Base-by-base conservation (phyloP, 2,113 vertebrate species). In the Caretta caretta region DNA sequence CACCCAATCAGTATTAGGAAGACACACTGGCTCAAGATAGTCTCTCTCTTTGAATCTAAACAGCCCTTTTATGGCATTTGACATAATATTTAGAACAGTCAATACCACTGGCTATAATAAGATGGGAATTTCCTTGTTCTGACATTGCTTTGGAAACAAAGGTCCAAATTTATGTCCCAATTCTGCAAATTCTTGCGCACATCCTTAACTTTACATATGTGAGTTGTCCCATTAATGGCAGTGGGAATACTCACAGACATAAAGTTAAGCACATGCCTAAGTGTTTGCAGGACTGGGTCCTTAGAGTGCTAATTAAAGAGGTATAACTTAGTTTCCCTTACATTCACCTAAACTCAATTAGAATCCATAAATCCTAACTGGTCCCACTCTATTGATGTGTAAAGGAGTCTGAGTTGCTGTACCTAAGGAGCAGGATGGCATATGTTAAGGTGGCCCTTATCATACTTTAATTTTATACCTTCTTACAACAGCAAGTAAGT, bases 11-110 rank as follows among this genome's bases (percentile, higher is more conserved):
- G 51, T 31, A 93, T 54, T 90, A 86, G 80, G 17, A 42, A 92
- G 38, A 91, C n/a, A 54, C 1, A 72, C 29, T 46, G 57, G 8
- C 81, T 89, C 16, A 65, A 1, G 2, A 24, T 2, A 80, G 65
- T 85, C 93, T 86, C 84, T 81, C 90, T 83, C 80, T 65, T 65
- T 65, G 93, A 79, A 12, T 88, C 93, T 90, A 92, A 88, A 93
- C 83, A 22, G 22, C 42, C 42, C 75, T 78, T 78, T 48, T 25
- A 48, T 5, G 25, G 12, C 75, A 48, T 46, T 16, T 46, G 83
- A 13, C 27, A 62, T 9, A 88, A 49, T 38, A 88, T 31, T 94
- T 80, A 81, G 27, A 35, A 81, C 6, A 92, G 46, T 49, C 91
- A 16, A 19, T 8, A 81, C 75, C 79, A 57, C 87, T 89, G 72